Conservation (phyloP, 2,797 vertebrate species). For the Psittacula derbiana region DNA sequence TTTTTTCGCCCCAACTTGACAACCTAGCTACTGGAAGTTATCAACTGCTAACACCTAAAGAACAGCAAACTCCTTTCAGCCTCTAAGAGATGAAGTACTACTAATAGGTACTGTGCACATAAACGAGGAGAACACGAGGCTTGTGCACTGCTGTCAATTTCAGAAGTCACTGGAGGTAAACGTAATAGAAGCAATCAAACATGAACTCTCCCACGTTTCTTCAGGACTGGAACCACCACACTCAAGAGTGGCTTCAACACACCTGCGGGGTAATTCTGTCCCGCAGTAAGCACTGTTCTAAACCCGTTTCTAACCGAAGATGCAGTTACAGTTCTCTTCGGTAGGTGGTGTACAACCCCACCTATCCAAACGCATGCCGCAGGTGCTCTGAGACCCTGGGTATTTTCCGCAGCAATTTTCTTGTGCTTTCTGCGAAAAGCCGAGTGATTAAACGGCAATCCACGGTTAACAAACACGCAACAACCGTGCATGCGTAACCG, state of each 20-base stretch:
- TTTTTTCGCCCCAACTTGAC: rapidly evolving
- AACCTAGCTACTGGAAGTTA: background rate
- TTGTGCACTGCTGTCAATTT: background rate
- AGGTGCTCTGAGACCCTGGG: background rate
- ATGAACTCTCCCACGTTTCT: background rate
- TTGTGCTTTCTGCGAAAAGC: background rate
- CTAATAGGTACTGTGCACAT: rapidly evolving
- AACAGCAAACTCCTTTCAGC: background rate
- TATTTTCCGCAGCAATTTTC: background rate
- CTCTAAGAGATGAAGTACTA: background rate
- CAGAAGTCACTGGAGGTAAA: rapidly evolving
- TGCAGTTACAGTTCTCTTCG: background rate
- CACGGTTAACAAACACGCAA: rapidly evolving
- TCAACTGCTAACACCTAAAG: background rate
- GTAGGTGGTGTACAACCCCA: background rate
- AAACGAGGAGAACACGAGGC: background rate
- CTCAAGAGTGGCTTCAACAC: background rate
- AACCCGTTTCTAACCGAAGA: background rate
- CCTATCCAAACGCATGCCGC: rapidly evolving
- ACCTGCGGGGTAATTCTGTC: background rate
- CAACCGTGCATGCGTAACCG: rapidly evolving
- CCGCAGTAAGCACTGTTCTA: rapidly evolving
- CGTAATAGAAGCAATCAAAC: background rate
- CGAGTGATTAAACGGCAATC: background rate
- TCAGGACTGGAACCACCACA: background rate